Base-by-base conservation (phyloP, 2,888 invertebrate species). In the Agriopis leucophaearia region DNA sequence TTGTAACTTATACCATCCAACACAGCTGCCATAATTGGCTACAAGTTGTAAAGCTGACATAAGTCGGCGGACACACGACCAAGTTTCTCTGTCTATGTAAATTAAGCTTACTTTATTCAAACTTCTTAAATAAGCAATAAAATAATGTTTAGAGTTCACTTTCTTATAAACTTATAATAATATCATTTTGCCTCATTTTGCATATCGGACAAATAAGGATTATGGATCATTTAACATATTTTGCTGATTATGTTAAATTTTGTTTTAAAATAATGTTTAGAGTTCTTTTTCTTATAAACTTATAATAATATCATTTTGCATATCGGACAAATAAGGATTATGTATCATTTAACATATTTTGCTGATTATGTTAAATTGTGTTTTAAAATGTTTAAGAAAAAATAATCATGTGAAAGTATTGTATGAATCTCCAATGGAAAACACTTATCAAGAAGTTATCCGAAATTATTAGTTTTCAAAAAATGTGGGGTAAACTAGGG, bases 11-110 rank as follows among this genome's bases (percentile, higher is more conserved):
- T 1, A 27, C 55, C 64, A 15, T 15, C 44, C 9, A 36, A 42
- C 27, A 42, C 18, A 70, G 57, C 72, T 36, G 15, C 67, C 51
- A 73, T 75, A 78, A 80, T 79, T 77, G 75, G 74, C 75, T 73
- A 65, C 66, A 54, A 73, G 70, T 64, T 71, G 66, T 79, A 75
- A 78, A 78, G 70, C 70, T 55, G 62, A 62, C 69, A 68, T 66
- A 74, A 68, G 66, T 71, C 71, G 60, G 55, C 52, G 50, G 54
- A 47, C 44, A 59, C 64, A 60, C 50, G 60, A 51, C n/a, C 38
- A 51, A 61, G 69, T 69, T 60, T 66, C 68, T 61, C 69, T 68
- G 65, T 73, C 72, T 73, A 70, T 74, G 70, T 73, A 71, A 75
- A 74, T 76, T 72, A 55, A 65, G 48, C 27, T 64, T 69, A 64